Evolutionary conservation across 2,888 invertebrate genomes (phyloP).

Genomic region (Callyntrura guangdongensis): DNA sequence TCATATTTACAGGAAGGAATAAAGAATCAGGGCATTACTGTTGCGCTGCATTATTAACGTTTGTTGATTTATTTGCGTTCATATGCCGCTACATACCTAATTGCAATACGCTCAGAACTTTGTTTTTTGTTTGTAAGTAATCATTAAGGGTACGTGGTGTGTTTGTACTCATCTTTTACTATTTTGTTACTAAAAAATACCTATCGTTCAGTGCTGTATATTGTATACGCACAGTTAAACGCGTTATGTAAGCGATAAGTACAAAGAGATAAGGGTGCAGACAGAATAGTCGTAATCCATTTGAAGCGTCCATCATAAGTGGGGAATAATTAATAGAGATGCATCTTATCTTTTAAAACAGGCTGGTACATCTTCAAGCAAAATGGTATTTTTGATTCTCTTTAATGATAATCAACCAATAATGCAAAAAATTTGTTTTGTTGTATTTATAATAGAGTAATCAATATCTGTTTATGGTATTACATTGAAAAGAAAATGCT

Average conservation of each 20-base stretch:
- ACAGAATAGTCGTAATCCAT: neutral
- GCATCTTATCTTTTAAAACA: neutral
- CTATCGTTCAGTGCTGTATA: too few relatives aligned
- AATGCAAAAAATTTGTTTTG: too few relatives aligned
- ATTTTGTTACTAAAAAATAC: too few relatives aligned
- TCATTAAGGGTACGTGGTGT: neutral
- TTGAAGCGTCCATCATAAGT: neutral
- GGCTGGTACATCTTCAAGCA: neutral
- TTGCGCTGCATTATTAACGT: neutral
- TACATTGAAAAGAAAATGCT: neutral
- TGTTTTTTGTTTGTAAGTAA: neutral
- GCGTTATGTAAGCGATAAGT: conserved; percentile 34
- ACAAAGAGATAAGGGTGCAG: neutral
- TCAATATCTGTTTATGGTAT: too few relatives aligned
- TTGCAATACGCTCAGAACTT: neutral
- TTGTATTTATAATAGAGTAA: too few relatives aligned
- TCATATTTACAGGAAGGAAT: conserved; percentile 45
- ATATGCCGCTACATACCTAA: too few relatives aligned
- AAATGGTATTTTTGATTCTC: neutral
- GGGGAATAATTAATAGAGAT: neutral
- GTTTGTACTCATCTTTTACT: neutral
- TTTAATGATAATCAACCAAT: neutral
- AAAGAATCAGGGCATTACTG: conserved; percentile 36
- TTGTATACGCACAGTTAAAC: conserved; percentile 4
- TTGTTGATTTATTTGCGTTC: neutral